Conservation (phyloP, 1,140 invertebrate genomes). For the Drosophila sucinea region DNA sequence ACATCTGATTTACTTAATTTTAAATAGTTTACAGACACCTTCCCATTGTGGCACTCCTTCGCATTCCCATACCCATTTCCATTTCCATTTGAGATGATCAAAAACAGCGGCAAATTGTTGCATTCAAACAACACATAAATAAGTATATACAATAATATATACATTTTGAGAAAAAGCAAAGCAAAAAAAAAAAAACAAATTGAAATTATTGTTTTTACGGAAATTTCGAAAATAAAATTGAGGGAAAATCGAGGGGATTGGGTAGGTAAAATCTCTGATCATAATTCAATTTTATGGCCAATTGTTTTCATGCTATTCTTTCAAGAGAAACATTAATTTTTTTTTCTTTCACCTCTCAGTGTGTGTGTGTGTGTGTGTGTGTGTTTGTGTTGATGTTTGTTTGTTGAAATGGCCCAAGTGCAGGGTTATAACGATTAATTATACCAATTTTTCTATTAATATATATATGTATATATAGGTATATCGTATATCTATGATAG, state of each 20-base stretch:
- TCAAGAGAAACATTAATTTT: conserved; percentile 27
- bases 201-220: conserved; percentile 4
- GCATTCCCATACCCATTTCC: too few relatives aligned
- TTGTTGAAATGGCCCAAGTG: conserved; percentile 26
- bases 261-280: conserved; percentile 1
- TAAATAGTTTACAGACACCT: too few relatives aligned
- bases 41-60: too few relatives aligned
- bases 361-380: too few relatives aligned
- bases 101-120: too few relatives aligned
- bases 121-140: not conserved
- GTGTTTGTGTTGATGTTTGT: conserved; percentile 24
- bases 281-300: conserved; percentile 67
- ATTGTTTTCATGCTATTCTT: conserved; percentile 45
- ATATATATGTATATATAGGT: not conserved
- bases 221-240: conserved; percentile 23
- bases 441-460: conserved; percentile 43
- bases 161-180: not conserved
- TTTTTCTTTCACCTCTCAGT: not conserved
- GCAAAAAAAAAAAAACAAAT: not conserved
- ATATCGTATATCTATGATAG: conserved; percentile 2
- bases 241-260: conserved; percentile 18
- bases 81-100: too few relatives aligned
- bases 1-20: too few relatives aligned
- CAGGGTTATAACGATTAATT: conserved; percentile 51
- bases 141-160: not conserved